Evolutionary conservation across 2,888 invertebrate genomes (phyloP).

Genomic region (Ischnus inquisitorius): DNA sequence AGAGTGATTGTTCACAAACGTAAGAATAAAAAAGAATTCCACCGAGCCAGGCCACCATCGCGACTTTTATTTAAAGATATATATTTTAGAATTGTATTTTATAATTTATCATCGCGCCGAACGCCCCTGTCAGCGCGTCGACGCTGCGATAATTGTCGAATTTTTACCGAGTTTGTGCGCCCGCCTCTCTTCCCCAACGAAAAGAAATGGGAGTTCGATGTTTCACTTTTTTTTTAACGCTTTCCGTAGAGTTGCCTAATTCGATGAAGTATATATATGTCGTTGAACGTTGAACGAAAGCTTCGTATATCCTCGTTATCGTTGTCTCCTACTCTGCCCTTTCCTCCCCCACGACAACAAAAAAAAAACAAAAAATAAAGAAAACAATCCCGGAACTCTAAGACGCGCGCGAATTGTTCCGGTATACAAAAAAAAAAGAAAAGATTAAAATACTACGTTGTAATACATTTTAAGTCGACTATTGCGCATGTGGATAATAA

Average conservation of each 20-base stretch:
- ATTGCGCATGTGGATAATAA: slow-evolving; percentile 73
- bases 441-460: slow-evolving; percentile 66
- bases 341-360: not conserved
- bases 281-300: slow-evolving; percentile 4
- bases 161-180: slow-evolving; percentile 34
- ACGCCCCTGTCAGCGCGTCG: slow-evolving; percentile 34
- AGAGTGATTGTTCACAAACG: slow-evolving; percentile 22
- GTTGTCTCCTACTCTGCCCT: not conserved
- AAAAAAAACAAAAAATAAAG: not conserved
- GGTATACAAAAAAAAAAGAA: slow-evolving; percentile 16
- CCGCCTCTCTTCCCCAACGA: not conserved
- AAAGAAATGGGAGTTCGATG: not conserved
- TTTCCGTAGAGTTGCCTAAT: slow-evolving; percentile 26
- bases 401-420: slow-evolving; percentile 15
- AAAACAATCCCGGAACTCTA: not conserved
- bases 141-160: slow-evolving; percentile 11
- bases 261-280: slow-evolving; percentile 20
- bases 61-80: slow-evolving; percentile 63
- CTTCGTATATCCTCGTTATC: not conserved
- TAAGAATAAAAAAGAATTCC: slow-evolving; percentile 53
- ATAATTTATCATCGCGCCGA: slow-evolving; percentile 56
- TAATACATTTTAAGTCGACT: slow-evolving; percentile 75
- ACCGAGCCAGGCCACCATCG: slow-evolving; percentile 65
- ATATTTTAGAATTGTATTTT: slow-evolving; percentile 63
- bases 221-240: slow-evolving; percentile 14